These are phyloP conservation scores for Pseudococcus jackbeardsleyi DNA, from an alignment of 2,888 invertebrate genomes.

Conservation along the genomic window DNA sequence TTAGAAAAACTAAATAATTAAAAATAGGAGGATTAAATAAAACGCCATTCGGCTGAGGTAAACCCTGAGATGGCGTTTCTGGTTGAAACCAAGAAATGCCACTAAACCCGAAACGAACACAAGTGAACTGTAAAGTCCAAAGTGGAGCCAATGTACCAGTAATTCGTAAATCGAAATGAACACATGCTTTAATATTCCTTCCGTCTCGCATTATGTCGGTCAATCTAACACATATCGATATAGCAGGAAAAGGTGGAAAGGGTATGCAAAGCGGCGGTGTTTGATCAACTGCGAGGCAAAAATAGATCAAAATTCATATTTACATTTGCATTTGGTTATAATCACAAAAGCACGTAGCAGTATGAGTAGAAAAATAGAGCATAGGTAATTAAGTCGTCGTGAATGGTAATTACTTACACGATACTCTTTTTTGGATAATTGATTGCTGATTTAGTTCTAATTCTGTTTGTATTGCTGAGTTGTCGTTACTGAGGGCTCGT, in stretches of 20 bases:
- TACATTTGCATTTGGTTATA: slow-evolving; percentile 16
- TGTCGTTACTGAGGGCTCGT: background rate
- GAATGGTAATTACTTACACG: slow-evolving; percentile 30
- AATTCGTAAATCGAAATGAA: slow-evolving; percentile 62
- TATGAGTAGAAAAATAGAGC: background rate
- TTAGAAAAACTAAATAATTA: slow-evolving; percentile 2
- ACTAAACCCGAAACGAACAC: slow-evolving; percentile 50
- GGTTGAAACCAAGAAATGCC: slow-evolving; percentile 49
- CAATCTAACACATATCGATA: slow-evolving; percentile 57
- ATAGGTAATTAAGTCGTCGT: background rate
- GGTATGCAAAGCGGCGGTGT: slow-evolving; percentile 59
- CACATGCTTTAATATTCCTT: slow-evolving; percentile 59
- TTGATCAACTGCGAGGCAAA: slow-evolving; percentile 54
- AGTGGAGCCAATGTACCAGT: slow-evolving; percentile 49
- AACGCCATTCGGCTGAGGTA: background rate
- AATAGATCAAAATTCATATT: slow-evolving; percentile 39
- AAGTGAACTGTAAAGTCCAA: slow-evolving; percentile 61
- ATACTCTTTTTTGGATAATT: slow-evolving; percentile 5
- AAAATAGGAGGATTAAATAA: background rate
- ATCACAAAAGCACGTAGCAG: background rate
- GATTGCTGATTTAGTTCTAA: slow-evolving; percentile 6
- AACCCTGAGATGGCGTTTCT: background rate
- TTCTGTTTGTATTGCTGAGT: background rate
- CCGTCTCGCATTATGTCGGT: slow-evolving; percentile 52
- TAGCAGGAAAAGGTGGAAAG: slow-evolving; percentile 57